A percentile compares a stretch with the other conserved stretches of the same genome.
Conservation (phyloP, 2,888 invertebrate species). For the Oxycera nigricornis region DNA sequence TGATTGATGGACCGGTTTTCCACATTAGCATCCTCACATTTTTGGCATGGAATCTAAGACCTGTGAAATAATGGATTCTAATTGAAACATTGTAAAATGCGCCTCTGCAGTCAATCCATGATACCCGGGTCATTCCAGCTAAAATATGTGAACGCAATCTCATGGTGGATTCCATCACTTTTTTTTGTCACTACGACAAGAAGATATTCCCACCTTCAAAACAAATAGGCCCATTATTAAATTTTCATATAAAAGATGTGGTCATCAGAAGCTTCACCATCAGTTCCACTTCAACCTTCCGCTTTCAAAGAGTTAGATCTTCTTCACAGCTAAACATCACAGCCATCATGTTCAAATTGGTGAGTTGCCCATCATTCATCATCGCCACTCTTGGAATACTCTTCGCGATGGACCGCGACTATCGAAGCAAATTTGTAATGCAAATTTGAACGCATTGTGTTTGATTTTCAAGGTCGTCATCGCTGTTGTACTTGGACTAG, state of each 20-base stretch:
- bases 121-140: conserved; percentile 11
- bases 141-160: conserved; percentile 12
- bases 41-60: not conserved
- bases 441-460: not conserved
- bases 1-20: conserved; percentile 29
- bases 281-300: conserved; percentile 27
- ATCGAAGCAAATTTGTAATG: not conserved
- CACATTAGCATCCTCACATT: not conserved
- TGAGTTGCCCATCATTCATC: conserved; percentile 25
- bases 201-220: conserved; percentile 12
- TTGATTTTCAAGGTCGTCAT: conserved; percentile 26
- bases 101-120: not conserved
- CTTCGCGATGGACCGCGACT: not conserved
- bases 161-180: conserved; percentile 16
- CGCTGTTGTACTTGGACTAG: conserved; percentile 19
- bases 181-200: not conserved
- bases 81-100: conserved; percentile 18
- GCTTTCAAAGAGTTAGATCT: conserved; percentile 14
- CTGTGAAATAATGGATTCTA: conserved; percentile 25
- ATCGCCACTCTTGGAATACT: not conserved
- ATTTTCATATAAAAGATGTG: conserved; percentile 37
- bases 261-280: conserved; percentile 16
- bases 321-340: conserved; percentile 10
- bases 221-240: conserved; percentile 31
- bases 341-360: conserved; percentile 39